These are phyloP conservation scores for Caenorhabditis imperialis DNA, from an alignment of 2,888 invertebrate species.

Conservation along the genomic window DNA sequence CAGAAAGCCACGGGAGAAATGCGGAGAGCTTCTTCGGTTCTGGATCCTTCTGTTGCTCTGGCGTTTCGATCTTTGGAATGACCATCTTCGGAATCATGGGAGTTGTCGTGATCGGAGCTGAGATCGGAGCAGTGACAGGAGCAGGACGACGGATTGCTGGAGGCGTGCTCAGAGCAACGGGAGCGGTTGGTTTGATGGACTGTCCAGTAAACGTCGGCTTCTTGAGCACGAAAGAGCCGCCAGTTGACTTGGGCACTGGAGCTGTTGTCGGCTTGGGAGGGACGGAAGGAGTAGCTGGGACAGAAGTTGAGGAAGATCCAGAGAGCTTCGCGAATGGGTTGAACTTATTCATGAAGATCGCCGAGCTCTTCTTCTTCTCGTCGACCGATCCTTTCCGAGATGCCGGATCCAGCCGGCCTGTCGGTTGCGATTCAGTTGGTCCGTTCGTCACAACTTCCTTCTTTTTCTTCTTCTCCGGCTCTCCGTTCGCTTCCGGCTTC, in stretches of 20 bases:
- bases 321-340: slow-evolving; percentile 28
- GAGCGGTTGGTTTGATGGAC: not conserved
- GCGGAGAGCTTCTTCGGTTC: slow-evolving; percentile 9
- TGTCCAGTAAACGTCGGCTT: too few relatives aligned
- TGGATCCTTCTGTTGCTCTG: not conserved
- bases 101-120: not conserved
- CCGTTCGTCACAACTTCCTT: too few relatives aligned
- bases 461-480: slow-evolving; percentile 4
- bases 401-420: slow-evolving; percentile 15
- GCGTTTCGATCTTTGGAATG: not conserved
- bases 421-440: not conserved
- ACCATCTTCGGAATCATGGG: slow-evolving; percentile 14
- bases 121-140: not conserved
- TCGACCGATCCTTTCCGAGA: slow-evolving; percentile 23
- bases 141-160: not conserved
- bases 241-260: not conserved
- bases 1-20: slow-evolving; percentile 35
- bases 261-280: not conserved
- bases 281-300: not conserved
- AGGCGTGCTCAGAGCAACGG: not conserved
- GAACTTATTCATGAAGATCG: slow-evolving; percentile 23
- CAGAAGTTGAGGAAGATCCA: not conserved
- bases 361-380: slow-evolving; percentile 13
- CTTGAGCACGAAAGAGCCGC: too few relatives aligned
- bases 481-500: not conserved